phyloP scores from a whole-genome alignment of 2,113 vertebrate species.

The Corythaeola cristata region DNA sequence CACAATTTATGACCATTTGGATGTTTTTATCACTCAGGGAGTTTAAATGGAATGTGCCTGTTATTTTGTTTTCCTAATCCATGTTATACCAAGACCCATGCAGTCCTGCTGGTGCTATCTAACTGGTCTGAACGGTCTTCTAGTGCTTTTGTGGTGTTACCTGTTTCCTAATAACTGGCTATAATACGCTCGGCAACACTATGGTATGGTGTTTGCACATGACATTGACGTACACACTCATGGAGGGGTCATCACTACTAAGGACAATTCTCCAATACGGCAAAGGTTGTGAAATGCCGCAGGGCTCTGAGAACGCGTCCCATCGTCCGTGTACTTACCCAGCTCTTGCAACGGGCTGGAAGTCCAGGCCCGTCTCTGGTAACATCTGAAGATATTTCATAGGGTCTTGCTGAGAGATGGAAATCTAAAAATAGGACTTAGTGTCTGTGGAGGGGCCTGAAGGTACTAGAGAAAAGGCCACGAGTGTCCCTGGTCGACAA shows the following conservation, averaged over 20 bases:
- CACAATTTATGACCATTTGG: neutral
- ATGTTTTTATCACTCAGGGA: neutral
- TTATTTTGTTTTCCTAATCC: neutral
- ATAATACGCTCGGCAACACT: neutral
- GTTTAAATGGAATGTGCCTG: neutral
- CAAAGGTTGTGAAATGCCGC: neutral
- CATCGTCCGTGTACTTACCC: rapidly evolving
- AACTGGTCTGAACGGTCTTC: neutral
- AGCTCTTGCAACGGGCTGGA: neutral
- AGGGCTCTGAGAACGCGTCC: rapidly evolving
- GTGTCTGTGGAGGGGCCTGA: neutral
- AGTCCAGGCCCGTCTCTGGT: neutral
- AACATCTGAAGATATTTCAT: neutral
- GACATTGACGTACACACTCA: neutral
- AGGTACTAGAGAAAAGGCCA: neutral
- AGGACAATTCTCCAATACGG: neutral
- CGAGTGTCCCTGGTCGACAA: neutral
- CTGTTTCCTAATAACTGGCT: neutral
- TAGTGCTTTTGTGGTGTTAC: too few relatives aligned
- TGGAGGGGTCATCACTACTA: neutral
- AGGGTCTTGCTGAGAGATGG: neutral
- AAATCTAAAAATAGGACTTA: neutral
- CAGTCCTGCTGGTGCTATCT: neutral
- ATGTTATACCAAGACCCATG: neutral
- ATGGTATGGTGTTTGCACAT: neutral